Evolutionary conservation across 2,797 vertebrate genomes (phyloP).

Genomic region (Spatula clypeata): DNA sequence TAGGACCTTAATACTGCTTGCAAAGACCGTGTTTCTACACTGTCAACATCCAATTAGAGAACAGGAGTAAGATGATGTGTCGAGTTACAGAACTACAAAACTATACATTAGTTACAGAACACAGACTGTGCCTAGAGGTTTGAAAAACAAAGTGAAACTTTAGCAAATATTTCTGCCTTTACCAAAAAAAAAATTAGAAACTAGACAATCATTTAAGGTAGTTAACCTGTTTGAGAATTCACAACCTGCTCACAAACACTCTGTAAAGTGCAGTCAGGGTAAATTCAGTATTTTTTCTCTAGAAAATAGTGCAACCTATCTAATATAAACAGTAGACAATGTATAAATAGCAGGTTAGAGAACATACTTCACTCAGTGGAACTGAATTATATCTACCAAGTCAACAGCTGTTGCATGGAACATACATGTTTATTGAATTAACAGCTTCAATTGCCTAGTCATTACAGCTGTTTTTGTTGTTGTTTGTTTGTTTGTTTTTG

Average conservation of each 20-base stretch:
- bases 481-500: too few species aligned
- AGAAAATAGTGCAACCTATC: background rate
- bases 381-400: background rate
- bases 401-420: background rate
- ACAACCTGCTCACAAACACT: background rate
- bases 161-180: background rate
- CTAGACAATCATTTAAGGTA: background rate
- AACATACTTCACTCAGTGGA: background rate
- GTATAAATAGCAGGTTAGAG: background rate
- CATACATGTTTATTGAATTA: background rate
- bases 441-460: background rate
- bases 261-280: background rate
- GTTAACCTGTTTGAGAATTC: background rate
- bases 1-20: background rate
- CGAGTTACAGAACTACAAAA: background rate
- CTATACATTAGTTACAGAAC: fast-evolving
- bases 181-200: background rate
- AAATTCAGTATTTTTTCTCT: background rate
- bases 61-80: background rate
- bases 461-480: background rate
- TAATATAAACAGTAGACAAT: background rate
- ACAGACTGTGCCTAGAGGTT: background rate
- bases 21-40: background rate
- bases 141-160: background rate
- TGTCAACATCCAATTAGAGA: background rate